Evolutionary conservation across 2,113 vertebrate species (phyloP), one percentile per base, ranked within the genome.

Genomic region (Hyperopisus bebe): DNA sequence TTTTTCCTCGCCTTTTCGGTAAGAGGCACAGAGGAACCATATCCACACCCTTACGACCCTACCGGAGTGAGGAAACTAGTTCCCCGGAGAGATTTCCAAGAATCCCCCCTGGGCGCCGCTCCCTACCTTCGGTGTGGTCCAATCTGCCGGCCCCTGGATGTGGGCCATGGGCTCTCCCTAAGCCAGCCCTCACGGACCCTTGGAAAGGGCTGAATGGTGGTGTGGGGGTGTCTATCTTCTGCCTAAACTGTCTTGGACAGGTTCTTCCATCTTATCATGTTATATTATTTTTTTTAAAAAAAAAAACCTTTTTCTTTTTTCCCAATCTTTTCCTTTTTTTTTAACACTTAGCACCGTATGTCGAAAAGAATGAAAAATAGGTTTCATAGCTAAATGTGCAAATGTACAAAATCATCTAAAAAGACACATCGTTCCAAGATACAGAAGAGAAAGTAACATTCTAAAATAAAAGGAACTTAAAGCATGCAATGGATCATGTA

Each of bases 341-440:
- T 92, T 93, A 93, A 93, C 93, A 94, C 93, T 96, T 98, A 98
- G 98, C 98, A 98, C 98, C 97, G 96, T 98, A 96, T 97, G 96
- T 95, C 93, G 93, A 94, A 95, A 97, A 95, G 95, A 95, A 96
- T 95, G 95, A 94, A 96, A 89, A 94, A 96, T 95, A 96, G 93
- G 95, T 93, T 94, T 96, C 96, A 96, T 96, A 97, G 96, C 95
- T 96, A 95, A 96, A 97, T 98, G 98, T 98, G 97, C 98, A 98
- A 98, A 98, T 97, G 96, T 98, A 98, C 98, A 98, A 98, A 97
- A 96, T 95, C 95, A 96, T 95, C 96, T 97, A 97, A 94, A 97
- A 97, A 97, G 96, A 96, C 96, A 97, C 94, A 90, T 96, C 94
- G 96, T 96, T 94, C 94, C 97, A 97, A 97, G 97, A 97, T 96